phyloP scores from a whole-genome alignment of 2,797 vertebrate genomes.

The Paguma larvata region DNA sequence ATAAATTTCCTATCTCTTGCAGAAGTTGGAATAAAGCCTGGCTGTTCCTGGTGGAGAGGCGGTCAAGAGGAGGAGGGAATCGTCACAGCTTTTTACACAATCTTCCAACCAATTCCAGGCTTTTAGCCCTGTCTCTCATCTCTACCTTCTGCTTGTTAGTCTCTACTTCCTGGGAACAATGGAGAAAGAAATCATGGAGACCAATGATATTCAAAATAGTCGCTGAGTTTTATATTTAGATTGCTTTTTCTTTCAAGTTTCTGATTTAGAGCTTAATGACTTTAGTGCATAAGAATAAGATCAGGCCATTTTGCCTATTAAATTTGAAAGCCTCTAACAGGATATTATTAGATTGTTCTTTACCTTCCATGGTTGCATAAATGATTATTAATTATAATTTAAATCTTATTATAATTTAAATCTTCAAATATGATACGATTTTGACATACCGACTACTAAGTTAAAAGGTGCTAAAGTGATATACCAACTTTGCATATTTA shows the following conservation, averaged over 20 bases:
- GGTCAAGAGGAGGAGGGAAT: neutral
- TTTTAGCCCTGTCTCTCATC: neutral
- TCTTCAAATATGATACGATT: conserved; percentile 54
- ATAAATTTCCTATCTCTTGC: neutral
- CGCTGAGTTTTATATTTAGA: conserved; percentile 33
- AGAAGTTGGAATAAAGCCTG: neutral
- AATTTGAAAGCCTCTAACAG: conserved; percentile 48
- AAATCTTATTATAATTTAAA: conserved; percentile 37
- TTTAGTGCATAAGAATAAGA: conserved; percentile 29
- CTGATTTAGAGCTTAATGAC: conserved; percentile 29
- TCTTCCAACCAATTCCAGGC: neutral
- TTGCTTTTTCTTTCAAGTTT: conserved; percentile 40
- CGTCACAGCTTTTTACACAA: neutral
- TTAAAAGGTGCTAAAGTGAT: conserved; percentile 12
- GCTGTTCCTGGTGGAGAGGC: neutral
- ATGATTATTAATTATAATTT: conserved; percentile 57
- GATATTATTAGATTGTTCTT: conserved; percentile 42
- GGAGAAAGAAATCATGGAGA: neutral
- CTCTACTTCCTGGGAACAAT: neutral
- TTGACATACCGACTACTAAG: conserved; percentile 22
- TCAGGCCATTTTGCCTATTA: conserved; percentile 10
- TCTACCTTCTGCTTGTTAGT: neutral
- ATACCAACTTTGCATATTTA: conserved; percentile 40
- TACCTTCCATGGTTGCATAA: conserved; percentile 41
- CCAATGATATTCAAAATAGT: conserved; percentile 12